Evolutionary conservation across 2,113 vertebrate species (phyloP), one percentile per base, ranked within the genome.

Genomic region (Sceloporus tristichus): DNA sequence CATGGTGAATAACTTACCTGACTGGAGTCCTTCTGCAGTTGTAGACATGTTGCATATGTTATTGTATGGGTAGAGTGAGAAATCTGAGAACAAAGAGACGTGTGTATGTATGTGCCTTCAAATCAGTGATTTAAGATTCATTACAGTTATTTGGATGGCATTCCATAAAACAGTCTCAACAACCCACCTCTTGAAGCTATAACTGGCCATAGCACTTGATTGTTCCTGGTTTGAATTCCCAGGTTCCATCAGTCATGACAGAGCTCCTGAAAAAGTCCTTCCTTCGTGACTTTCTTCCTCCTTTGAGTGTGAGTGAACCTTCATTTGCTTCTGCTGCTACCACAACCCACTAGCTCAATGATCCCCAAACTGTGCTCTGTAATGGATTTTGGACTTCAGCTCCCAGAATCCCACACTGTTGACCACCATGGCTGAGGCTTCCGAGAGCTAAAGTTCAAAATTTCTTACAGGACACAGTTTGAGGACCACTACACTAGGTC

Each of bases 121-220:
- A 18, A 14, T 62, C 13, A 62, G 3, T 23, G 29, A 14, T 27
- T 62, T 87, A 53, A 53, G 23, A 56, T 86, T 34, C 66, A 34
- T 68, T 66, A 27, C 38, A 82, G 34, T 82, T 76, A 75, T 87
- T 87, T 25, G 48, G 42, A 87, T 66, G 29, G 59, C 16, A 66
- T 83, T 83, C 40, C 29, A 76, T 9, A 54, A 29, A 75, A 34
- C 70, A 42, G n/a, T 38, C 68, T 73, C 53, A 29, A 23, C 53
- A 87, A 29, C 34, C 4, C 62, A 13, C 42, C 7, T 53, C 16
- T 65, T 34, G n/a, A 4, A 65, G 54, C 42, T 75, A n/a, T 18
- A 75, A 25, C 71, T 82, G 56, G 59, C 29, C 29, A 48, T 59
- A 82, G 53, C 8, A 23, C 9, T 21, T 76, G 21, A 25, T 65